These are phyloP conservation scores for Nothoprocta perdicaria DNA, from an alignment of 2,113 vertebrate species.

Conservation along the genomic window DNA sequence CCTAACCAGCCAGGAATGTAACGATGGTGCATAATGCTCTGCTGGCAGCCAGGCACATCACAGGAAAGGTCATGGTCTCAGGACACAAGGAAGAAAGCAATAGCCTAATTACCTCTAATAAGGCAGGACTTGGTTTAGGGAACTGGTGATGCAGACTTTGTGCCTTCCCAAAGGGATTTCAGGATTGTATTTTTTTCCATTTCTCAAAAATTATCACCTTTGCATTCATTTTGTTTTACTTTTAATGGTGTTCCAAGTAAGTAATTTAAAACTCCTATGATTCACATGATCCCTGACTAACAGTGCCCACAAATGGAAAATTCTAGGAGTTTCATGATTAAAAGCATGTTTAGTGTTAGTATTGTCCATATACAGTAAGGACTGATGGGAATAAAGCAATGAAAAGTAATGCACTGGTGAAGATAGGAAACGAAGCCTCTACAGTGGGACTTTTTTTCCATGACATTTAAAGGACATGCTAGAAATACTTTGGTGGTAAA, in stretches of 20 bases:
- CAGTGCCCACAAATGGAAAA: slow-evolving; percentile 50
- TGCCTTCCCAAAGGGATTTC: neutral
- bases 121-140: neutral
- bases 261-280: slow-evolving; percentile 61
- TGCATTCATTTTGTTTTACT: neutral
- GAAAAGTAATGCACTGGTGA: neutral
- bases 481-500: slow-evolving; percentile 6
- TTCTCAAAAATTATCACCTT: slow-evolving; percentile 15
- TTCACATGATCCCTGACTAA: slow-evolving; percentile 62
- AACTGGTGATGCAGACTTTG: neutral
- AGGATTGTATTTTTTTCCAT: neutral
- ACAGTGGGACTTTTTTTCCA: neutral
- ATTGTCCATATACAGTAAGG: slow-evolving; percentile 14
- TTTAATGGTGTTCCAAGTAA: slow-evolving; percentile 29
- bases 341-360: slow-evolving; percentile 48
- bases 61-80: neutral
- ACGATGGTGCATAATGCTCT: fast-evolving
- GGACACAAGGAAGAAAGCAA: neutral
- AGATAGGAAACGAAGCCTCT: neutral
- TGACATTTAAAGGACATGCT: slow-evolving; percentile 25
- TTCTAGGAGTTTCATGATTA: slow-evolving; percentile 14
- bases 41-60: neutral
- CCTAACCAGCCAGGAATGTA: neutral
- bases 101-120: neutral
- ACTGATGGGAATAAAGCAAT: neutral